Conservation (phyloP, 2,113 vertebrate genomes). For the Corythaixoides concolor region DNA sequence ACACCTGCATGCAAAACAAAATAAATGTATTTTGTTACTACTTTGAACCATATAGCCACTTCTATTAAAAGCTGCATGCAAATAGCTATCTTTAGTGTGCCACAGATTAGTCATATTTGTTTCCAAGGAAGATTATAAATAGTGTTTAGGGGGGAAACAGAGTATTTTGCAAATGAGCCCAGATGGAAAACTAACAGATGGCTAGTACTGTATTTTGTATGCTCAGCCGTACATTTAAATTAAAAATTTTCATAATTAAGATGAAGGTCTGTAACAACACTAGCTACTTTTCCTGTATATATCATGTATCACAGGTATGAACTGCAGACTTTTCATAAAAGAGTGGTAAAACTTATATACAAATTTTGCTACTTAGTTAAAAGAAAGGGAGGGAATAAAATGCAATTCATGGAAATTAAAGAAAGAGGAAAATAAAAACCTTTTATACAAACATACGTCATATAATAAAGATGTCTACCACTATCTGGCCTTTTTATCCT, state of each 20-base stretch:
- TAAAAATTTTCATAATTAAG: conserved; percentile 82
- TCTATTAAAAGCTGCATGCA: conserved; percentile 77
- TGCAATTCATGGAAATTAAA: conserved; percentile 23
- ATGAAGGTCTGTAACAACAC: conserved; percentile 74
- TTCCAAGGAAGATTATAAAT: conserved; percentile 80
- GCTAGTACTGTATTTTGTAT: conserved; percentile 78
- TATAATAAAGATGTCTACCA: conserved; percentile 38
- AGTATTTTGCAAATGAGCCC: conserved; percentile 82
- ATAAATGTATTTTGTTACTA: conserved; percentile 68
- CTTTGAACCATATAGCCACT: conserved; percentile 62
- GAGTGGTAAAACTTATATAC: conserved; percentile 54
- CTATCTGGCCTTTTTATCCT: conserved; percentile 47
- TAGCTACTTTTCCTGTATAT: conserved; percentile 71
- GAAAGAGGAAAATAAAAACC: conserved; percentile 20
- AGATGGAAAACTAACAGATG: conserved; percentile 85
- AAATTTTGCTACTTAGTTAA: conserved; percentile 54
- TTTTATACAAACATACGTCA: not conserved
- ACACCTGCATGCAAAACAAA: conserved; percentile 63
- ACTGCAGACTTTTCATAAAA: conserved; percentile 64
- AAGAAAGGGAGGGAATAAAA: conserved; percentile 57
- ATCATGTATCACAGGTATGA: conserved; percentile 62
- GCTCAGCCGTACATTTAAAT: conserved; percentile 81
- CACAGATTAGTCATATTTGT: conserved; percentile 77
- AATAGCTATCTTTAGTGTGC: conserved; percentile 73
- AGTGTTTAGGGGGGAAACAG: conserved; percentile 64